Percentiles rank a stretch among this genome's conserved stretches.
Conservation (phyloP, 2,888 invertebrate genomes). For the Hydriomena furcata region DNA sequence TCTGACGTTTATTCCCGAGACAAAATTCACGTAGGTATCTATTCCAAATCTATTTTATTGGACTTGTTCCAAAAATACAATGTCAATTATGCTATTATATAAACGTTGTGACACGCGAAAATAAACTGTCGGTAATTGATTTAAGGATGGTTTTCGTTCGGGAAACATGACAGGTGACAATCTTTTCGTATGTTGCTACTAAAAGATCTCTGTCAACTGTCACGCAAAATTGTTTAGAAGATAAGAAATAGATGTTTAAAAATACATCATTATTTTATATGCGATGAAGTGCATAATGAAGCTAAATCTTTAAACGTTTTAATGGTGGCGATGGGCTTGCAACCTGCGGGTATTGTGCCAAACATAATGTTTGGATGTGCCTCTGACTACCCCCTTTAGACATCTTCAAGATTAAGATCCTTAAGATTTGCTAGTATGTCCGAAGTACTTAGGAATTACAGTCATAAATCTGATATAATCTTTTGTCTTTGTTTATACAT, state of each 20-base stretch:
- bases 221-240: slow-evolving; percentile 8
- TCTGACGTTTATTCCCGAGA: slow-evolving; percentile 4
- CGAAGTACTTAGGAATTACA: too few relatives aligned
- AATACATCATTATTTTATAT: too few relatives aligned
- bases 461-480: too few relatives aligned
- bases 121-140: slow-evolving; percentile 1
- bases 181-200: not conserved
- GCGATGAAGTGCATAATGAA: too few relatives aligned
- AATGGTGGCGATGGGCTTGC: too few relatives aligned
- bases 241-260: slow-evolving; percentile 2
- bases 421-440: too few relatives aligned
- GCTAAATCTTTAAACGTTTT: too few relatives aligned
- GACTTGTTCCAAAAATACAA: slow-evolving; percentile 15
- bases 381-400: too few relatives aligned
- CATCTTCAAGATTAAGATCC: too few relatives aligned
- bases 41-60: slow-evolving; percentile 23
- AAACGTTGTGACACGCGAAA: slow-evolving; percentile 3
- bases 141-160: not conserved
- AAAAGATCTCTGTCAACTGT: slow-evolving; percentile 10
- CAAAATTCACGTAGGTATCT: slow-evolving; percentile 14
- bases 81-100: slow-evolving; percentile 9
- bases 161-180: not conserved
- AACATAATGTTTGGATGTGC: too few relatives aligned
- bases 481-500: too few relatives aligned
- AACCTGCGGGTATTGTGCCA: too few relatives aligned